Base-by-base conservation (phyloP, 2,113 vertebrate genomes). In the Takifugu flavidus region DNA sequence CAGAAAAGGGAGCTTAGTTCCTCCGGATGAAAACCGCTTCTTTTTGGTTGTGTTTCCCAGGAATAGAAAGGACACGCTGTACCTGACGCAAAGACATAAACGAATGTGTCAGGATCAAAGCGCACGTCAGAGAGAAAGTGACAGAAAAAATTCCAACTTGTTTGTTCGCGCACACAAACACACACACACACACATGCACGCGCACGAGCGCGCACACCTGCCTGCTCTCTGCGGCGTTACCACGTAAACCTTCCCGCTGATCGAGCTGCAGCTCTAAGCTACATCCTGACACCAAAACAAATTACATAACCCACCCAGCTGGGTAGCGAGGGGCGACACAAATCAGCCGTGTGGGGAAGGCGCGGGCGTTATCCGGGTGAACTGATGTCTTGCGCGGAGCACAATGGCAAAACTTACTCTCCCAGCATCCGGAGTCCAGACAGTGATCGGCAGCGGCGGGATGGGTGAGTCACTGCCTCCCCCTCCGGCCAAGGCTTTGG, bases 231-330 rank as follows among this genome's bases (percentile, higher is more conserved):
- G 31, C 12, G 53, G 54, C 47, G 46, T 62, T 53, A 61, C 52
- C 58, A 68, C 62, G 70, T 59, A 61, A 65, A 68, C 70, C 56
- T 74, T 53, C 53, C 54, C 15, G 45, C 56, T 29, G 72, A 79
- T 72, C 75, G 42, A 75, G 83, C 78, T 74, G 61, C 39, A 61
- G 59, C 58, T 62, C 49, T 71, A 59, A 70, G 74, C 54, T 58
- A 78, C 56, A 43, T 73, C 65, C 59, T 55, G 62, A 78, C 61
- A 67, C 59, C 82, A 80, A 80, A 82, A 83, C 79, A 86, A 74
- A 84, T 85, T 79, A 84, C 83, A 84, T 85, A 87, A 85, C 72
- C 49, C 70, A 62, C 58, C 73, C 79, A 73, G 81, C 76, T 77
- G 83, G 70, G 68, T 51, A 20, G 50, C 52, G 43, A 54, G 51